A percentile compares a stretch with the other conserved stretches of the same genome.
Evolutionary conservation across 2,113 vertebrate genomes (phyloP).

Genomic region (Bettongia penicillata): DNA sequence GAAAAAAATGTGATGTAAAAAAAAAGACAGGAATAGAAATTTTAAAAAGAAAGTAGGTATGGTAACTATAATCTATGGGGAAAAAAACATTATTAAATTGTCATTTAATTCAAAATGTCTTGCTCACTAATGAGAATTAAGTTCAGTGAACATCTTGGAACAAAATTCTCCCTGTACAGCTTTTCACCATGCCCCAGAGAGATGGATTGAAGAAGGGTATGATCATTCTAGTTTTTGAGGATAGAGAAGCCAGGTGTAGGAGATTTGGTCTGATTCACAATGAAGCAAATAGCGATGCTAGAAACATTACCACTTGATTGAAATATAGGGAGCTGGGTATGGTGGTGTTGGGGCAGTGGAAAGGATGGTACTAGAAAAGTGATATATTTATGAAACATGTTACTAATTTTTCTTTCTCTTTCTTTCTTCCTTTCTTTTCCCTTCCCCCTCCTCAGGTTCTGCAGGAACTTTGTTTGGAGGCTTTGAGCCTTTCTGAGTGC

Average conservation of each 20-base stretch:
- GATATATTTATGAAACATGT: neutral
- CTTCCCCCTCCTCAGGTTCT: conserved; percentile 55
- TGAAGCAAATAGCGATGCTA: neutral
- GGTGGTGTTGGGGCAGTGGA: neutral
- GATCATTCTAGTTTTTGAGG: neutral
- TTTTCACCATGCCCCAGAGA: neutral
- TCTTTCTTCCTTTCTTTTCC: conserved; percentile 31
- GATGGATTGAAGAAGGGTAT: neutral
- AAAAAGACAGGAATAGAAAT: neutral
- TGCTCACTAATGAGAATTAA: neutral
- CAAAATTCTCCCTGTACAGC: neutral
- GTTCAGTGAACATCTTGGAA: neutral
- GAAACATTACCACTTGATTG: neutral
- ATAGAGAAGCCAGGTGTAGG: neutral
- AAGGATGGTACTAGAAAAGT: neutral
- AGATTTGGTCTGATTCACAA: neutral
- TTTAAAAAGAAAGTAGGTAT: neutral
- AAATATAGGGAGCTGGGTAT: neutral
- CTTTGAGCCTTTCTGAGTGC: conserved; percentile 1
- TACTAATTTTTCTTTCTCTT: neutral
- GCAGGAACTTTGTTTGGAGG: conserved; percentile 60
- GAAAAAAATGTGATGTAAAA: neutral
- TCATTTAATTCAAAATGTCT: neutral
- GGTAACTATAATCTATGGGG: neutral
- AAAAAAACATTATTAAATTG: neutral